phyloP scores from a whole-genome alignment of 2,888 invertebrate genomes.

The Thecocarcelia acutangulata region DNA sequence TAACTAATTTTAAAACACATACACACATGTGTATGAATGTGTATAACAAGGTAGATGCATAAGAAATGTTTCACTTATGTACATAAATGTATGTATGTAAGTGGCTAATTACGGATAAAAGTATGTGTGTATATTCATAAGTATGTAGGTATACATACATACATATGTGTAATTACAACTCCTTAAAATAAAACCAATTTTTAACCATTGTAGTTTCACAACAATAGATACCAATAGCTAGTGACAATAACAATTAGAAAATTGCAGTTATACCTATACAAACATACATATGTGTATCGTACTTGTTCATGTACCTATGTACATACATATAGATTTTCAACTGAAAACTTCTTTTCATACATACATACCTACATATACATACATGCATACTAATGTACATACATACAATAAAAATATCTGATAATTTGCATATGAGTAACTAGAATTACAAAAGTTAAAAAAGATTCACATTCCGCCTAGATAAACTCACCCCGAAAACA shows the following conservation, averaged over 20 bases:
- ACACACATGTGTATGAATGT: neutral
- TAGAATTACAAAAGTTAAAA: constrained; percentile 14
- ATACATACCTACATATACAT: neutral
- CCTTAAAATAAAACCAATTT: constrained; percentile 25
- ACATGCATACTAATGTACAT: neutral
- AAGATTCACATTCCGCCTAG: constrained; percentile 36
- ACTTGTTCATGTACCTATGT: neutral
- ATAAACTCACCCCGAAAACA: constrained; percentile 60
- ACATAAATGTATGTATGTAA: too few relatives aligned
- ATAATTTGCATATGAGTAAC: constrained; percentile 62
- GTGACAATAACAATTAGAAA: too few relatives aligned
- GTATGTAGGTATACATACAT: too few relatives aligned
- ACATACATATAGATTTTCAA: neutral
- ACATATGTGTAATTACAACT: too few relatives aligned
- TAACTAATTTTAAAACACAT: neutral
- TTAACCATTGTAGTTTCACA: constrained; percentile 1
- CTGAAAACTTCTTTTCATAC: neutral
- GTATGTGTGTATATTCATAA: too few relatives aligned
- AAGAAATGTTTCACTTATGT: too few relatives aligned
- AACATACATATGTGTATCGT: too few relatives aligned
- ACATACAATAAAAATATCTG: constrained; percentile 12
- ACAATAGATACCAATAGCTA: constrained; percentile 41
- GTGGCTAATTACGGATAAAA: too few relatives aligned
- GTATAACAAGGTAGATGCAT: too few relatives aligned
- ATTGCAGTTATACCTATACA: too few relatives aligned